These are phyloP conservation scores for Pristionchus maxplancki DNA, from an alignment of 2,888 invertebrate species.

Conservation along the genomic window DNA sequence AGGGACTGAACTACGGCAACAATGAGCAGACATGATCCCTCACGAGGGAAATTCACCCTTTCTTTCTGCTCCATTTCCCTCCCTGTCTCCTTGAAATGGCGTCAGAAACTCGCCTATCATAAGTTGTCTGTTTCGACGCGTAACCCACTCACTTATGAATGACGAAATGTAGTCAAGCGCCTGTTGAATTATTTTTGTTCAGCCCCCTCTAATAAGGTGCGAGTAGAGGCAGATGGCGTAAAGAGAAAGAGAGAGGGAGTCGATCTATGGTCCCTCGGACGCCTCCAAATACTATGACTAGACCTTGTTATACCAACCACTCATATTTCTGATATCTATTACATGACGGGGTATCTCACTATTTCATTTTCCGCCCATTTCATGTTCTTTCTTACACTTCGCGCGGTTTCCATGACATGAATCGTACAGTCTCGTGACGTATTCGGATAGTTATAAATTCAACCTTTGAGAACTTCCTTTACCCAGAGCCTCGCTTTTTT, in stretches of 20 bases:
- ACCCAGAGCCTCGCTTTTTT: background rate
- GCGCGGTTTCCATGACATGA: background rate
- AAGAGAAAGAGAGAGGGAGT: background rate
- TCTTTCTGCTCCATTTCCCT: background rate
- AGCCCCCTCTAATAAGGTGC: conserved; percentile 26
- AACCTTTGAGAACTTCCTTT: background rate
- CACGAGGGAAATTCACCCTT: background rate
- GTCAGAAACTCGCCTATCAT: conserved; percentile 1
- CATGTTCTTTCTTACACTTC: too few species aligned
- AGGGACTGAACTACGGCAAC: background rate
- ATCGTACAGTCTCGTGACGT: background rate
- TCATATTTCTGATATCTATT: background rate
- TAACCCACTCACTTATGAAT: conserved; percentile 41
- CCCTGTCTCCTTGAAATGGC: background rate
- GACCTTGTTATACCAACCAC: background rate
- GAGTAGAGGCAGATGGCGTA: background rate
- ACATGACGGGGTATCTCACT: background rate
- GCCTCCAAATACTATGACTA: background rate
- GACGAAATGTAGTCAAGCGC: conserved; percentile 30
- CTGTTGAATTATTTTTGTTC: background rate
- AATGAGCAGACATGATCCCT: background rate
- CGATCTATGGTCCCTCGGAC: background rate
- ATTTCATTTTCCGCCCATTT: too few species aligned
- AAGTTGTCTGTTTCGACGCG: conserved; percentile 21
- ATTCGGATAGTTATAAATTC: background rate